Evolutionary conservation across 2,797 vertebrate genomes (phyloP).

Genomic region (Aeoliscus strigatus): DNA sequence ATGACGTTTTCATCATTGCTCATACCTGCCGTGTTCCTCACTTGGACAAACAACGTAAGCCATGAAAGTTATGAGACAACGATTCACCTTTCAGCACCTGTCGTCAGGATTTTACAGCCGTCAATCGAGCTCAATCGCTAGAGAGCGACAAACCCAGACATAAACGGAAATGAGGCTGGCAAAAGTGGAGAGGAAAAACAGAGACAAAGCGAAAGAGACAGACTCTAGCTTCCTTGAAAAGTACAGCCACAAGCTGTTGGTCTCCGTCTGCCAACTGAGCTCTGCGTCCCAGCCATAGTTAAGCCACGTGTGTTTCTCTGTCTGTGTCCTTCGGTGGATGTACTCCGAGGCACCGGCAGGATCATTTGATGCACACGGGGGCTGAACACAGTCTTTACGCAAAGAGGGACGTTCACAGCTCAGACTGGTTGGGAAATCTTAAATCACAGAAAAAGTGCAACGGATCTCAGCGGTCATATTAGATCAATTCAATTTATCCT

Average conservation of each 20-base stretch:
- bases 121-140: conserved; percentile 33
- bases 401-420: too few species aligned
- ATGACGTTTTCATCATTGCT: conserved; percentile 1
- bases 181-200: conserved; percentile 50
- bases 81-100: conserved; percentile 30
- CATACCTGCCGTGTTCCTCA: neutral
- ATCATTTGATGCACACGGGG: too few species aligned
- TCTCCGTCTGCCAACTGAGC: conserved; percentile 63
- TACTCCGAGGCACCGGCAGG: too few species aligned
- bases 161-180: conserved; percentile 41
- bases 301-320: conserved; percentile 27
- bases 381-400: too few species aligned
- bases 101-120: conserved; percentile 34
- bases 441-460: too few species aligned
- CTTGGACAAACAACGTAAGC: too few species aligned
- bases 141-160: conserved; percentile 47
- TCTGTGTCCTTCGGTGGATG: conserved; percentile 10
- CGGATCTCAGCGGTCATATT: too few species aligned
- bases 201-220: conserved; percentile 44
- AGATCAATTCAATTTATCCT: too few species aligned
- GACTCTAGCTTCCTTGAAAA: conserved; percentile 59
- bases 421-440: too few species aligned
- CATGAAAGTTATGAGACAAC: too few species aligned
- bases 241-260: conserved; percentile 71
- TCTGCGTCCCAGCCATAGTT: conserved; percentile 62